phyloP scores from a whole-genome alignment of 1,140 invertebrate species.

The Drosophila elegans region DNA sequence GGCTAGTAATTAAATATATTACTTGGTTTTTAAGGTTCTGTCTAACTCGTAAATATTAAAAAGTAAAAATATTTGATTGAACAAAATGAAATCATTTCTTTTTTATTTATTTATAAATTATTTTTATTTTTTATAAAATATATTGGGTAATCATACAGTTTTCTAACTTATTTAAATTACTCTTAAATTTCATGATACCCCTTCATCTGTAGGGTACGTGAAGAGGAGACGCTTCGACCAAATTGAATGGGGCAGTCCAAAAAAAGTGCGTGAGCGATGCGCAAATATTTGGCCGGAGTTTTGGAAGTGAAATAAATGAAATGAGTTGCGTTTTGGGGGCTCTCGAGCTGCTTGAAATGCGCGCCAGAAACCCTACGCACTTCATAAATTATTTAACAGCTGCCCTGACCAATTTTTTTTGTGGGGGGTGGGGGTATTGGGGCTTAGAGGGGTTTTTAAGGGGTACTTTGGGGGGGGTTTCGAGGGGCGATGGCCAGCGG shows the following conservation, averaged over 20 bases:
- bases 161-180: not conserved
- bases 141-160: not conserved
- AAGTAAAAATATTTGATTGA: too few species aligned
- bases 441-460: not conserved
- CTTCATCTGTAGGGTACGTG: slow-evolving; percentile 2
- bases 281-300: slow-evolving; percentile 44
- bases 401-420: slow-evolving; percentile 33
- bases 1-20: too few species aligned
- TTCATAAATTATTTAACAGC: slow-evolving; percentile 81
- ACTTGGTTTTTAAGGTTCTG: too few species aligned
- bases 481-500: slow-evolving; percentile 3
- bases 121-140: too few species aligned
- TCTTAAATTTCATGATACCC: not conserved
- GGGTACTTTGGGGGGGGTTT: not conserved
- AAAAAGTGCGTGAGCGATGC: slow-evolving; percentile 68
- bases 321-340: slow-evolving; percentile 12
- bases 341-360: slow-evolving; percentile 68
- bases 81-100: too few species aligned
- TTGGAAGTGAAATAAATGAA: slow-evolving; percentile 16
- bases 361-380: slow-evolving; percentile 73
- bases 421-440: not conserved
- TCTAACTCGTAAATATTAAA: too few species aligned
- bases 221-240: slow-evolving; percentile 1
- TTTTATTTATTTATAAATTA: too few species aligned
- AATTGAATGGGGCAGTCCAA: slow-evolving; percentile 13